phyloP scores from a whole-genome alignment of 2,888 invertebrate species.

The Pristionchus entomophagus region DNA sequence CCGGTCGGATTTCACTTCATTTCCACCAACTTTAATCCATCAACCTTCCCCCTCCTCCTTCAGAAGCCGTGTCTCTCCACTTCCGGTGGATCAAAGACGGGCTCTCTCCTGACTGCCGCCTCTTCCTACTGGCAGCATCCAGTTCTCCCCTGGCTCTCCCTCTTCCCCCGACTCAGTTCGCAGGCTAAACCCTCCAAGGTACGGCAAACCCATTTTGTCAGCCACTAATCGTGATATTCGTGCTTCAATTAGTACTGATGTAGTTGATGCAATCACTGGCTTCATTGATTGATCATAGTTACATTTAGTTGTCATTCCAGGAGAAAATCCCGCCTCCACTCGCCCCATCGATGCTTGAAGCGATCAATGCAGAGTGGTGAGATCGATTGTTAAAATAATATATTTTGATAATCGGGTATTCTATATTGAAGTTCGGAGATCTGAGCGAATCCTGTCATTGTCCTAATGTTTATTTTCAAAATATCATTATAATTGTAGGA shows the following conservation, averaged over 20 bases:
- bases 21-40: no score
- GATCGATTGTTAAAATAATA: no score
- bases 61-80: constrained; percentile 37
- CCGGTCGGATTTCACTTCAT: no score
- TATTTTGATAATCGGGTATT: no score
- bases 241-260: not conserved
- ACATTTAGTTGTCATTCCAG: not conserved
- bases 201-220: not conserved
- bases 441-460: no score
- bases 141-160: constrained; percentile 57
- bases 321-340: constrained; percentile 21
- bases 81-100: not conserved
- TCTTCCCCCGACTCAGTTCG: constrained; percentile 59
- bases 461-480: no score
- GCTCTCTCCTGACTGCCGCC: constrained; percentile 57
- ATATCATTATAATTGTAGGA: constrained; percentile 25
- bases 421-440: no score
- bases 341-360: constrained; percentile 48
- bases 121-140: constrained; percentile 63
- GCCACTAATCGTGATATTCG: no score
- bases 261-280: not conserved
- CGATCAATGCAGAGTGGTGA: constrained; percentile 51
- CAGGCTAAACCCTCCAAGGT: constrained; percentile 42
- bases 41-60: not conserved
- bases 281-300: not conserved